Conservation (phyloP, 2,797 vertebrate species). For the Epinephelus malabaricus region DNA sequence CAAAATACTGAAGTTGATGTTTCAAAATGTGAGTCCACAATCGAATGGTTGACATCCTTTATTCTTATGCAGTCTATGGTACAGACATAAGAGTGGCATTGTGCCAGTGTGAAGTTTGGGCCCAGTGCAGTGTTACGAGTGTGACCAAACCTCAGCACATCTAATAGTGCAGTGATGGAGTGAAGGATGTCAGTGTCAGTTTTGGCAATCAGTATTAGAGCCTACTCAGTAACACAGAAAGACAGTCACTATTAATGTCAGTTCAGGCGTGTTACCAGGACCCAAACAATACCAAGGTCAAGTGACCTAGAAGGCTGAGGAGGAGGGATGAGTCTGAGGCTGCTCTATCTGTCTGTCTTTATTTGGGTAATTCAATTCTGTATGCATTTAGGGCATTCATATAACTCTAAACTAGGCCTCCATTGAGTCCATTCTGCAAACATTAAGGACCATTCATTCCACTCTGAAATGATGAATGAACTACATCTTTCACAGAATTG, state of each 20-base stretch:
- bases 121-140: no score
- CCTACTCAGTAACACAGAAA: neutral
- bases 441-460: neutral
- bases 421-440: neutral
- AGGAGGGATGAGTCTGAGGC: neutral
- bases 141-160: no score
- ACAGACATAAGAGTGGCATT: no score
- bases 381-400: neutral
- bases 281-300: neutral
- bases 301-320: neutral
- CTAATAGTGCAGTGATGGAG: no score
- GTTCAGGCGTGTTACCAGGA: neutral
- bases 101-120: no score
- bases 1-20: no score
- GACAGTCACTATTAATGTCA: neutral
- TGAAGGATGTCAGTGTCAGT: neutral
- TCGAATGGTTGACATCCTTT: no score
- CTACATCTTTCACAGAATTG: neutral
- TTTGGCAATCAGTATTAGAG: neutral
- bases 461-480: constrained; percentile 1
- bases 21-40: no score
- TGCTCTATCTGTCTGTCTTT: neutral
- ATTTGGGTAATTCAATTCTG: neutral
- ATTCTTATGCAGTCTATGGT: no score
- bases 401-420: neutral